Percentiles rank a stretch among this genome's conserved stretches.
phyloP scores from a whole-genome alignment of 2,797 vertebrate genomes.

The Florisuga fusca region DNA sequence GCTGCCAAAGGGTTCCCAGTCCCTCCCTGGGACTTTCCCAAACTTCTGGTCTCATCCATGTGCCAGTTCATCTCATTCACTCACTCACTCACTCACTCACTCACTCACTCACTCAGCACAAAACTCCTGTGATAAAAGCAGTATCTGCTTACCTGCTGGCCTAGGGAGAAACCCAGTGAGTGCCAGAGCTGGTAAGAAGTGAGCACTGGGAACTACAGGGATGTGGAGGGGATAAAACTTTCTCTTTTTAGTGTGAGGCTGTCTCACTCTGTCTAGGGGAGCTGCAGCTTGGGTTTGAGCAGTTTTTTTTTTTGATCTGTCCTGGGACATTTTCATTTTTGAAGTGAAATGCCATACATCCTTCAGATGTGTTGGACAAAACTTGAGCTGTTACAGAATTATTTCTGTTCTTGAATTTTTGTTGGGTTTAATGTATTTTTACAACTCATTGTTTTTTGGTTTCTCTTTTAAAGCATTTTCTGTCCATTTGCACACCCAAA shows the following conservation, averaged over 20 bases:
- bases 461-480: background rate
- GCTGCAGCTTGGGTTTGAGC: background rate
- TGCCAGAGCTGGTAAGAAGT: background rate
- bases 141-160: rapidly evolving
- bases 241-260: background rate
- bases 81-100: rapidly evolving
- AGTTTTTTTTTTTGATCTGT: background rate
- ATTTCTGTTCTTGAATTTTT: background rate
- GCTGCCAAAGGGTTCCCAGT: conserved; percentile 17
- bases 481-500: background rate
- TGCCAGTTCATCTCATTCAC: background rate
- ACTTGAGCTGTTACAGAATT: background rate
- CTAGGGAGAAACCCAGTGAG: background rate
- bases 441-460: background rate
- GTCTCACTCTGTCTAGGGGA: background rate
- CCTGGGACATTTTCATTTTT: rapidly evolving
- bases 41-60: background rate
- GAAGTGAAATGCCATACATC: background rate
- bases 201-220: background rate
- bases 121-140: background rate
- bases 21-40: background rate
- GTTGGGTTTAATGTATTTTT: background rate
- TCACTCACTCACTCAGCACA: background rate
- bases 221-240: background rate
- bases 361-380: background rate